These are phyloP conservation scores for Nibea coibor DNA, from an alignment of 2,113 vertebrate genomes.

Conservation along the genomic window DNA sequence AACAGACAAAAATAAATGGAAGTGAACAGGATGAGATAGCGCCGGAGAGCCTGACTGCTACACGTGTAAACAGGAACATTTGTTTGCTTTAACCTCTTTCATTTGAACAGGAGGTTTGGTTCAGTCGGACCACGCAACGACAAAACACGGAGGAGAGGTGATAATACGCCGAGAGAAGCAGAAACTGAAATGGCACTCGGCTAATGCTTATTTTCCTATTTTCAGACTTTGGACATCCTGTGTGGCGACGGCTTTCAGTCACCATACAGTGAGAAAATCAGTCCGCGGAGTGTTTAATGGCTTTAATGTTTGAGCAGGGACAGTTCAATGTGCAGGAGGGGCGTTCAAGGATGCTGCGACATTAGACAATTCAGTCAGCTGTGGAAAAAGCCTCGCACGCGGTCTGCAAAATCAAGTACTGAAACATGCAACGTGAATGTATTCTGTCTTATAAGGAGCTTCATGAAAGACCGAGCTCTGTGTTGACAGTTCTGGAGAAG, in stretches of 20 bases:
- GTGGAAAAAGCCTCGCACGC: neutral
- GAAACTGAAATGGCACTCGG: neutral
- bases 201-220: too few species aligned
- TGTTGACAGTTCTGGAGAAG: neutral
- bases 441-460: too few species aligned
- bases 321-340: neutral
- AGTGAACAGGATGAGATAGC: neutral
- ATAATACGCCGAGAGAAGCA: neutral
- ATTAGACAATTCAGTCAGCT: neutral
- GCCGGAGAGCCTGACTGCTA: neutral
- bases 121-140: neutral
- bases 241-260: neutral
- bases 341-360: constrained; percentile 2
- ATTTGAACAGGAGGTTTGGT: neutral
- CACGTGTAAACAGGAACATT: neutral
- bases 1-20: neutral
- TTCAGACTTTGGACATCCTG: neutral
- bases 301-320: neutral
- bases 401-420: constrained; percentile 3
- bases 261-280: neutral
- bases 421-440: too few species aligned
- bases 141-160: neutral
- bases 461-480: too few species aligned
- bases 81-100: constrained; percentile 21
- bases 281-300: neutral